Percentiles rank a stretch among this genome's conserved stretches.
Evolutionary conservation across 2,113 vertebrate species (phyloP).

Genomic region (Penelope pileata): DNA sequence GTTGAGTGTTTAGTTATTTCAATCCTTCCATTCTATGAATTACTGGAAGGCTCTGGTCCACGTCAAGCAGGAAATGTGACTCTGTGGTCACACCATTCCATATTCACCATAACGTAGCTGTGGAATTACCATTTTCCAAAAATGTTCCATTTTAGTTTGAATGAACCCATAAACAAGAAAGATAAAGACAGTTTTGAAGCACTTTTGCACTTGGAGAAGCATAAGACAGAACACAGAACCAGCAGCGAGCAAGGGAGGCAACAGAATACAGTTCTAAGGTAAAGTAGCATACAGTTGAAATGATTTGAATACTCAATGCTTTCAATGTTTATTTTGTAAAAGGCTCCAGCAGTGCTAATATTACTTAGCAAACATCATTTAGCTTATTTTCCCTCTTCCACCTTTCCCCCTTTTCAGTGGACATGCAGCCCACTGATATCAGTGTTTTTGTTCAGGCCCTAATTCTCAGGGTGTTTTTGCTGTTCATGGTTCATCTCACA

Average conservation of each 20-base stretch:
- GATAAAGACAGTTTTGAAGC: not conserved
- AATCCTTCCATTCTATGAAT: not conserved
- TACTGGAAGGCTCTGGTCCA: not conserved
- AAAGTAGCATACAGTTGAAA: not conserved
- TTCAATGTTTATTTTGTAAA: not conserved
- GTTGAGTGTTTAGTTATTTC: not conserved
- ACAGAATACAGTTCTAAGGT: not conserved
- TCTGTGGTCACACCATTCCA: not conserved
- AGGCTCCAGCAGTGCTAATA: not conserved
- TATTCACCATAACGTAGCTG: not conserved
- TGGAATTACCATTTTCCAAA: not conserved
- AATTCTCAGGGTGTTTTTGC: conserved; percentile 12
- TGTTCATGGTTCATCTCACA: conserved; percentile 31
- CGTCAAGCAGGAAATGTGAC: not conserved
- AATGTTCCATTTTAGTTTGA: not conserved
- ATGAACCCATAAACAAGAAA: not conserved
- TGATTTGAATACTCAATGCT: not conserved
- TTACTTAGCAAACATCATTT: not conserved
- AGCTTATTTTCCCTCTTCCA: not conserved
- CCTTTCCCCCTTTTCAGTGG: not conserved
- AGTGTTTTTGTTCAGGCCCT: conserved; percentile 1
- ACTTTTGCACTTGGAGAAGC: not conserved
- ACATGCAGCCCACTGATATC: conserved; percentile 45
- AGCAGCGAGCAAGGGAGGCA: not conserved
- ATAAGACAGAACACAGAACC: not conserved